Base-by-base conservation (phyloP, 2,888 invertebrate genomes). In the Spodoptera littoralis region DNA sequence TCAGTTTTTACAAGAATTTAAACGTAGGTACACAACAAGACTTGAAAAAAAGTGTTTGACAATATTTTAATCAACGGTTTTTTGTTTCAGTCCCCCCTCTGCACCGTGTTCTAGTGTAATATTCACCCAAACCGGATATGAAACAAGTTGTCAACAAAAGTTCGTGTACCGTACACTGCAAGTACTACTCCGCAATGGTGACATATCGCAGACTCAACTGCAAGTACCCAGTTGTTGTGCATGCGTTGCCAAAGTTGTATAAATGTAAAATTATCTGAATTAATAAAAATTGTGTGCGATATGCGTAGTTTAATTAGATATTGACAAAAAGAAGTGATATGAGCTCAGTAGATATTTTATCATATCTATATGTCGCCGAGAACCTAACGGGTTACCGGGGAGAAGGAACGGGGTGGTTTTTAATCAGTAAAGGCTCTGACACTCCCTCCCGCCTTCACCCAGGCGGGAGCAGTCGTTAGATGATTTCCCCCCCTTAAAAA, bases 191-290 rank as follows among this genome's bases (percentile, higher is more conserved):
- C 1, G 8, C 4, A 13, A 57, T 11, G 60, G 56, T 18, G 9
- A n/a, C 4, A 45, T 11, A 0, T 12, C 64, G 27, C 89, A 93
- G 22, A 96, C 95, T 60, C 84, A 90, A 11, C 96, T 97, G 68
- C 91, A 93, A 77, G 90, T 97, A 56, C 97, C 98, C 1, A 96
- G 97, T 24, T 97, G 97, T 78, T 98, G 98, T 84, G 96, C 96
- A 55, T 98, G 98, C 81, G 65, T 69, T 12, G 70, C 70, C 30
- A 69, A 56, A 59, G 12, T 42, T 11, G 8, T 48, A 11, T 2
- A 54, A 55, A 46, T 6, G 47, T 62, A 58, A 73, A 45, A 46
- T 45, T 9, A 12, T 50, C 48, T 18, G 55, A 11, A 49, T 48
- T 3, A 65, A 53, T 43, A 48, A 18, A 18, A 2, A 18, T 30